phyloP scores from a whole-genome alignment of 1,140 invertebrate genomes.

The Drosophila guanche region DNA sequence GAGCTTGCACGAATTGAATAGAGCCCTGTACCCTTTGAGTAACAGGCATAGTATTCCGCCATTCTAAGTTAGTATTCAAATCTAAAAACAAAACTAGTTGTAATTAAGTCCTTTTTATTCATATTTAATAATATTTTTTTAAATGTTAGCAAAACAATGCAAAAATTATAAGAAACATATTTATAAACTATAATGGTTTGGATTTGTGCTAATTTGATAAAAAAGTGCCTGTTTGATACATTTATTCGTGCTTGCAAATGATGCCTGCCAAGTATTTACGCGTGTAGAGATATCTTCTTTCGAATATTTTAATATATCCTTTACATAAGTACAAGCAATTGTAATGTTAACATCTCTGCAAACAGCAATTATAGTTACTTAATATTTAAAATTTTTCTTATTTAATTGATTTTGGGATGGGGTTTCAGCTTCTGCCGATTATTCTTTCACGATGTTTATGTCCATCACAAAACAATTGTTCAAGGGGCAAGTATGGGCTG shows the following conservation, averaged over 20 bases:
- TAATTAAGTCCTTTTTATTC: constrained; percentile 59
- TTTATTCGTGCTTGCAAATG: constrained; percentile 8
- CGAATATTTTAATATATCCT: constrained; percentile 32
- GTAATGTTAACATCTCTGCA: constrained; percentile 12
- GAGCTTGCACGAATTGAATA: no score
- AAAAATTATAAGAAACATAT: constrained; percentile 72
- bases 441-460: background rate
- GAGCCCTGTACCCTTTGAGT: no score
- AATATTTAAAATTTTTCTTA: constrained; percentile 43
- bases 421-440: background rate
- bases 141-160: constrained; percentile 75
- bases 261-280: constrained; percentile 32
- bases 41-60: no score
- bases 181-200: constrained; percentile 56
- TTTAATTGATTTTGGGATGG: constrained; percentile 20
- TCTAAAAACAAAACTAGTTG: constrained; percentile 1
- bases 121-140: constrained; percentile 61
- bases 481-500: constrained; percentile 34
- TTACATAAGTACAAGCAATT: constrained; percentile 29
- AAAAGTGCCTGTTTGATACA: constrained; percentile 19
- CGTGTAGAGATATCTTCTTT: constrained; percentile 65
- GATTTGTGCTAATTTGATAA: constrained; percentile 64
- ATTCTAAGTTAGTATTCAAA: no score
- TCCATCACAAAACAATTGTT: background rate
- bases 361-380: constrained; percentile 40